A percentile compares a stretch with the other conserved stretches of the same genome.
These are phyloP conservation scores for Drosophila hydei DNA, from an alignment of 1,140 invertebrate species.

Conservation along the genomic window DNA sequence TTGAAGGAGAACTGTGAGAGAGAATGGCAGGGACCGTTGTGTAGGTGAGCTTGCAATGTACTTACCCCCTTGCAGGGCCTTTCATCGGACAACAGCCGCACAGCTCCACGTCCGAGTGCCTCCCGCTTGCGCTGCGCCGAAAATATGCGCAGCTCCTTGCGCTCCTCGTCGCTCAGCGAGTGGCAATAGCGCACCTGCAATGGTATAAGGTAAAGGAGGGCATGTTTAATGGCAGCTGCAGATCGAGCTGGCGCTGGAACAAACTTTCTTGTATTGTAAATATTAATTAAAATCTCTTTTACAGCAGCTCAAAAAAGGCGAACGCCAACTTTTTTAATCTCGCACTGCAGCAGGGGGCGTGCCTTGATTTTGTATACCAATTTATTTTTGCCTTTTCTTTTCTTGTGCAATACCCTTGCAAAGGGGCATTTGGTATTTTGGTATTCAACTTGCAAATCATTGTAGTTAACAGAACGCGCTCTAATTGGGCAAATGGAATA, in stretches of 20 bases:
- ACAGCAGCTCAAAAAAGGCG: conserved; percentile 47
- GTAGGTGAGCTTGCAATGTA: conserved; percentile 49
- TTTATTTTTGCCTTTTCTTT: conserved; percentile 27
- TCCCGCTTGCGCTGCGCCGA: conserved; percentile 96
- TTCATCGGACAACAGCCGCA: conserved; percentile 90
- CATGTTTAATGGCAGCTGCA: conserved; percentile 8
- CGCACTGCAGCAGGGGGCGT: conserved; percentile 15
- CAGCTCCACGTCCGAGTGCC: conserved; percentile 95
- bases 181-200: conserved; percentile 95
- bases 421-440: no score
- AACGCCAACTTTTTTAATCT: conserved; percentile 73
- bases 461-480: not conserved
- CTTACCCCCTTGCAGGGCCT: conserved; percentile 91
- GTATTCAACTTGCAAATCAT: not conserved
- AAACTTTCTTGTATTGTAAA: conserved; percentile 54
- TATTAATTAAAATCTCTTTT: conserved; percentile 80
- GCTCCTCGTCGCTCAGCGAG: conserved; percentile 94
- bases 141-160: conserved; percentile 96
- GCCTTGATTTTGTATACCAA: conserved; percentile 39
- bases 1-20: not conserved
- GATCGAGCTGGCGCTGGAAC: conserved; percentile 7
- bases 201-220: conserved; percentile 7
- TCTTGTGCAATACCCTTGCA: not conserved
- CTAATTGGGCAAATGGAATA: not conserved
- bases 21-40: not conserved